Conservation (phyloP, 2,113 vertebrate genomes). For the Lasiurus cinereus region DNA sequence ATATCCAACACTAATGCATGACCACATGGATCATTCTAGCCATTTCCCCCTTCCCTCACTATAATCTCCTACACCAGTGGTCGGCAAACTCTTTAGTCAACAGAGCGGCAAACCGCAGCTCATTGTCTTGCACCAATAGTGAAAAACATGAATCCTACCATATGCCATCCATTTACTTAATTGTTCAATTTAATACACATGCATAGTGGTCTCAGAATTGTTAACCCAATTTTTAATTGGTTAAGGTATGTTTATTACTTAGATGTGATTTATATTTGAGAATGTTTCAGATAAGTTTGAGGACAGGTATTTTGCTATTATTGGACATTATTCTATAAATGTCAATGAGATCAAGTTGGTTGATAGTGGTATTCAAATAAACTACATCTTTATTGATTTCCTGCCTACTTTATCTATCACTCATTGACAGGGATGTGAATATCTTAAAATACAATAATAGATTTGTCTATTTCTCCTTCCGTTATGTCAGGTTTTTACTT, state of each 20-base stretch:
- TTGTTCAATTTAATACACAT: not conserved
- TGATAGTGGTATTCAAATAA: not conserved
- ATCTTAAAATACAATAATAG: not conserved
- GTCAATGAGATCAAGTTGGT: conserved; percentile 8
- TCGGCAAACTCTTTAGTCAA: too few species aligned
- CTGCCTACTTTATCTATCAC: not conserved
- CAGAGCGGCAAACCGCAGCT: too few species aligned
- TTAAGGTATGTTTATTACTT: not conserved
- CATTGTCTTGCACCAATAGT: not conserved
- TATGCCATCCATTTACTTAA: not conserved
- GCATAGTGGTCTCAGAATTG: not conserved
- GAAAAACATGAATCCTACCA: not conserved
- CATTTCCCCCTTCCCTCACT: not conserved
- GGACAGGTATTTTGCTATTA: not conserved
- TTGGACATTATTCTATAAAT: not conserved
- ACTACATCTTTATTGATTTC: conserved; percentile 1
- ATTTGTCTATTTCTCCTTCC: conserved; percentile 15
- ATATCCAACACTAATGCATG: not conserved
- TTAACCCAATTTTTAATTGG: not conserved
- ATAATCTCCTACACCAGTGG: not conserved
- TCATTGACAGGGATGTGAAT: not conserved
- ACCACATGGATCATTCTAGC: not conserved
- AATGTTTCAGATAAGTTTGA: not conserved
- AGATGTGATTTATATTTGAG: not conserved
- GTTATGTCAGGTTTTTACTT: not conserved